Conservation (phyloP, 2,888 invertebrate species). For the Amiota mariae region DNA sequence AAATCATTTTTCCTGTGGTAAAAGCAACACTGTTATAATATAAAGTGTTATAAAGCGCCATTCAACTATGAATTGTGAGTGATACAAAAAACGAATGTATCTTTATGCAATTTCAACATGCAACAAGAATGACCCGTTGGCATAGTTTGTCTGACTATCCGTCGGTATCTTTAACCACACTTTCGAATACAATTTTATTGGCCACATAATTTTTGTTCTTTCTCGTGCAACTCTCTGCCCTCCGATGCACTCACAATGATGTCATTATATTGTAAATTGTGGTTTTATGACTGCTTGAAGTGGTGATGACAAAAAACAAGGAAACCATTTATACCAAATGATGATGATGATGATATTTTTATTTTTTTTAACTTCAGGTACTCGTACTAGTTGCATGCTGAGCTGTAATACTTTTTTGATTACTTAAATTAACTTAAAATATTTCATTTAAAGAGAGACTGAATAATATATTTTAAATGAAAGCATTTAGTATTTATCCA, state of each 20-base stretch:
- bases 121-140: neutral
- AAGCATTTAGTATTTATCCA: too few species aligned
- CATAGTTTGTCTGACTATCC: neutral
- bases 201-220: conserved; percentile 24
- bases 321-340: neutral
- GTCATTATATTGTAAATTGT: neutral
- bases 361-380: neutral
- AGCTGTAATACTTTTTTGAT: too few species aligned
- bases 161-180: neutral
- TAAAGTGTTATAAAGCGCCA: too few species aligned
- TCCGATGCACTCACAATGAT: too few species aligned
- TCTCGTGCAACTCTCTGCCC: neutral
- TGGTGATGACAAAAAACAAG: neutral
- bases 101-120: conserved; percentile 1
- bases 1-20: conserved; percentile 16
- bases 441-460: neutral
- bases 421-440: neutral
- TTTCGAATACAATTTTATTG: conserved; percentile 10
- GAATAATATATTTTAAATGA: too few species aligned
- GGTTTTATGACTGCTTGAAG: conserved; percentile 1
- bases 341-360: neutral
- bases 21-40: neutral
- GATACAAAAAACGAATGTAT: too few species aligned
- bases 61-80: too few species aligned
- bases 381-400: too few species aligned